phyloP scores from a whole-genome alignment of 2,888 invertebrate genomes.

The Hemithea aestivaria region DNA sequence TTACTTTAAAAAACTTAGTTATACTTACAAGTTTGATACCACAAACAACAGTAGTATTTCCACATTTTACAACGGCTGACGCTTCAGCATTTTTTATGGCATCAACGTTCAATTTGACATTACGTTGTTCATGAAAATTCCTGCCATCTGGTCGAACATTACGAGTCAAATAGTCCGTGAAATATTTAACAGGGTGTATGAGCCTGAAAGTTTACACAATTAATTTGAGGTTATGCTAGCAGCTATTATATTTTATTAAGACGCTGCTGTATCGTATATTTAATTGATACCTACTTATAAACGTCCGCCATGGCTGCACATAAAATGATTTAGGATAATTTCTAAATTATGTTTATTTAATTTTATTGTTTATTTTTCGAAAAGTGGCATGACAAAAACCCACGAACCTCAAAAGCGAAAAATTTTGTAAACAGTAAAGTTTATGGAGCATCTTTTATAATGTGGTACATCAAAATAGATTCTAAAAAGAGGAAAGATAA shows the following conservation, averaged over 20 bases:
- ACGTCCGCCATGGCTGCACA: constrained; percentile 50
- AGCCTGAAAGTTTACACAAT: constrained; percentile 69
- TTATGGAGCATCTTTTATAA: no score
- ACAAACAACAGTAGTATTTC: constrained; percentile 90
- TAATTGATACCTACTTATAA: constrained; percentile 49
- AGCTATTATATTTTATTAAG: no score
- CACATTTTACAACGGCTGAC: constrained; percentile 87
- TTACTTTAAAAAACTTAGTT: neutral
- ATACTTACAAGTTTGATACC: constrained; percentile 88
- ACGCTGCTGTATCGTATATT: neutral
- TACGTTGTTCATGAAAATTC: constrained; percentile 84
- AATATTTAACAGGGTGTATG: constrained; percentile 87
- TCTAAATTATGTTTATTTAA: no score
- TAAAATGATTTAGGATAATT: no score
- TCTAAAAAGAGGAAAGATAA: no score
- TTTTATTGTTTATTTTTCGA: no score
- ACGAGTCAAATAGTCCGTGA: constrained; percentile 84
- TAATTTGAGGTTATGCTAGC: constrained; percentile 18
- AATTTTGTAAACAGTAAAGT: no score
- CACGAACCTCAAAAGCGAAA: no score
- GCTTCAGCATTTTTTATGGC: constrained; percentile 82
- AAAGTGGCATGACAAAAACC: no score
- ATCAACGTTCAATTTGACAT: constrained; percentile 65
- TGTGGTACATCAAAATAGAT: no score
- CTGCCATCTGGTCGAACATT: constrained; percentile 88